Conservation (phyloP, 30 jellyfish, hydroid and myxozoan genomes). For the Aurelia sp. region DNA sequence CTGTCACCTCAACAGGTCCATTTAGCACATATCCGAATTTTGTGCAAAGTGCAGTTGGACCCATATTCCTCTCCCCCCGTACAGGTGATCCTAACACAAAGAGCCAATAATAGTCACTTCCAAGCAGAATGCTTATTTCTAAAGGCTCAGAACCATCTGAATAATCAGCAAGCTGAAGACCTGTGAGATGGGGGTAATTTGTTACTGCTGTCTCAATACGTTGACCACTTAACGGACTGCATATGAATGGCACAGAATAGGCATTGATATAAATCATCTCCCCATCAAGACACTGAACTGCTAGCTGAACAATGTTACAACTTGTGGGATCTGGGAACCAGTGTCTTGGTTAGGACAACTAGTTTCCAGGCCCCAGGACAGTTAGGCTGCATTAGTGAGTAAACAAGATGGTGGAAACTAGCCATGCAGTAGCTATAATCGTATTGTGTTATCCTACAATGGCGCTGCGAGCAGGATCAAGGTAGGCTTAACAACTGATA, state of each 20-base stretch:
- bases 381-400: too few species aligned
- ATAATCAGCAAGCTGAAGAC: constrained; percentile 37
- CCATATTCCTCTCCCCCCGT: background rate
- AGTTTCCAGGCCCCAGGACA: too few species aligned
- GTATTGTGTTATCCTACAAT: too few species aligned
- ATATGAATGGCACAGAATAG: constrained; percentile 27
- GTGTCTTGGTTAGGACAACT: too few species aligned
- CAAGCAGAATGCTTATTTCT: constrained; percentile 2
- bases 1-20: background rate
- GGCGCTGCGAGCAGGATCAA: too few species aligned
- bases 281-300: constrained; percentile 8
- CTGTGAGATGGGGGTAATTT: constrained; percentile 27
- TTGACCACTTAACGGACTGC: constrained; percentile 54
- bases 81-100: constrained; percentile 3
- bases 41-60: constrained; percentile 5
- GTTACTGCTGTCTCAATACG: background rate
- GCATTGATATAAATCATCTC: constrained; percentile 10
- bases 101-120: background rate
- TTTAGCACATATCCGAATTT: background rate
- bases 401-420: too few species aligned
- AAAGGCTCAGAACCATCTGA: background rate
- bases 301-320: constrained; percentile 25
- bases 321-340: too few species aligned
- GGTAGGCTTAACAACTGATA: too few species aligned
- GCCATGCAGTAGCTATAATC: too few species aligned